Evolutionary conservation across 2,797 vertebrate genomes (phyloP).

Genomic region (Lateolabrax maculatus): DNA sequence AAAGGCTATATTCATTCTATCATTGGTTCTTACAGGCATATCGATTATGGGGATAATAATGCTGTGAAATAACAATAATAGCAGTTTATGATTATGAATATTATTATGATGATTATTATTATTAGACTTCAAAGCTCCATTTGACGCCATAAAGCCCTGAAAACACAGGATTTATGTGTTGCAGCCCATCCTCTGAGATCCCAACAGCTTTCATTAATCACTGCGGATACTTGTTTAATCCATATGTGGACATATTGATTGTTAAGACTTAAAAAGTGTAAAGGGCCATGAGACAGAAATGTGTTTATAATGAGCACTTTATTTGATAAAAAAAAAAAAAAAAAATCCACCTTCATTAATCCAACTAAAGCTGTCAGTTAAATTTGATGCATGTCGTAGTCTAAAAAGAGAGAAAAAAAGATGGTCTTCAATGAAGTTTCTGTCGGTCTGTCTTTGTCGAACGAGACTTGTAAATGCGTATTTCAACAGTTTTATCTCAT

Average conservation of each 20-base stretch:
- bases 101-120: not conserved
- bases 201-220: not conserved
- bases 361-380: not conserved
- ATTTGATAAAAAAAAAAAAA: not conserved
- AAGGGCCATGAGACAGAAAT: not conserved
- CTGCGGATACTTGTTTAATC: not conserved
- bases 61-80: not conserved
- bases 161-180: not conserved
- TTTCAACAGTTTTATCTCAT: not conserved
- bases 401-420: not conserved
- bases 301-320: not conserved
- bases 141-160: not conserved
- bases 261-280: not conserved
- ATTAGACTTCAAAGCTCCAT: not conserved
- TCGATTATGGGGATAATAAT: not conserved
- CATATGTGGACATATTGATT: not conserved
- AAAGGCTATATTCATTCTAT: no score
- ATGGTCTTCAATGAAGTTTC: not conserved
- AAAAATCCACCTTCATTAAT: not conserved
- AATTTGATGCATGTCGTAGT: not conserved
- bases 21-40: not conserved
- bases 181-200: not conserved
- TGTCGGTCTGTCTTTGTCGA: not conserved
- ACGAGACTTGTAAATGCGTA: not conserved
- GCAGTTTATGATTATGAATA: not conserved